A percentile compares a stretch with the other conserved stretches of the same genome.
Conservation (phyloP, 30 jellyfish, hydroid and myxozoan genomes). For the Hydractinia symbiolongicarpus region DNA sequence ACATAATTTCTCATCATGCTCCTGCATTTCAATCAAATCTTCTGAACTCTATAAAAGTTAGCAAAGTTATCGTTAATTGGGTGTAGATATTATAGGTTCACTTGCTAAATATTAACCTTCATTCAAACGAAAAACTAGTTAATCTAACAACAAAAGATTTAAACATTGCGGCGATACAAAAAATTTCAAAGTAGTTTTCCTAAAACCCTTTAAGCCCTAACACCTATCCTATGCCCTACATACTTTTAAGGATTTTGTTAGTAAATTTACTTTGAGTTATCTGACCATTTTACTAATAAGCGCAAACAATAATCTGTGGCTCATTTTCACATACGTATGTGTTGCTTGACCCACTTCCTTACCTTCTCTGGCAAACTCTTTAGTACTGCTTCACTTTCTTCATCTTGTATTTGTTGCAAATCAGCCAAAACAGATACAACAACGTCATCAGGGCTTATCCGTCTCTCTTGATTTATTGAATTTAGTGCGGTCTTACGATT, state of each 20-base stretch:
- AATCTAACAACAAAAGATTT: too few species aligned
- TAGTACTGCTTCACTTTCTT: conserved; percentile 44
- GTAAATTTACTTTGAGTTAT: background rate
- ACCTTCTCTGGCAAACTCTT: conserved; percentile 45
- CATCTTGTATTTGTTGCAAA: conserved; percentile 68
- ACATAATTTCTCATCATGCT: conserved; percentile 34
- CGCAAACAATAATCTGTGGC: background rate
- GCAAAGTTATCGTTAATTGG: too few species aligned
- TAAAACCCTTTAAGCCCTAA: too few species aligned
- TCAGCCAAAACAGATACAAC: conserved; percentile 73
- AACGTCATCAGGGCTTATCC: conserved; percentile 38
- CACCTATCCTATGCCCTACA: too few species aligned
- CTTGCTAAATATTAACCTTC: too few species aligned
- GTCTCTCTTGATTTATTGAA: too few species aligned
- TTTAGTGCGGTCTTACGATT: conserved; percentile 18
- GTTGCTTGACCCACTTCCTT: background rate
- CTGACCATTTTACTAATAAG: background rate
- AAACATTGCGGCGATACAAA: too few species aligned
- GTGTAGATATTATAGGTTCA: too few species aligned
- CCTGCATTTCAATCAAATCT: conserved; percentile 36
- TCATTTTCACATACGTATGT: background rate
- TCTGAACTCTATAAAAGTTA: background rate
- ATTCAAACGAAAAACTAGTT: too few species aligned
- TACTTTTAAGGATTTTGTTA: background rate
- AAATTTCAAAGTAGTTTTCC: too few species aligned